Conservation (phyloP, 92 coral and sea anemone species). For the Heliopora coerulea region DNA sequence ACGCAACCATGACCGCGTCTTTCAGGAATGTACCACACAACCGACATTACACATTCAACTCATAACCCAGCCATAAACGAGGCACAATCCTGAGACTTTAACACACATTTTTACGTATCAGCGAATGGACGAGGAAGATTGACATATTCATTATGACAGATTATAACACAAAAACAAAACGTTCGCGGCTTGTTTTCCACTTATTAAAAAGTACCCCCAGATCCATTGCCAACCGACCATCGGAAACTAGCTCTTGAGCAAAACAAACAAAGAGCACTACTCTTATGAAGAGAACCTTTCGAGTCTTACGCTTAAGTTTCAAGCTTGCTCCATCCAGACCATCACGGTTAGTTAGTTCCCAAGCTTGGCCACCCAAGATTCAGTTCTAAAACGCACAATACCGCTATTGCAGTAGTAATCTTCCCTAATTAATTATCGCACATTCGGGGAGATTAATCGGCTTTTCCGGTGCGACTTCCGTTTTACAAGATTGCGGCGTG, state of each 20-base stretch:
- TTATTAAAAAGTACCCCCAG: background rate
- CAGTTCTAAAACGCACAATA: conserved; percentile 9
- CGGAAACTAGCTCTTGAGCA: conserved; percentile 26
- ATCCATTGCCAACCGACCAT: conserved; percentile 14
- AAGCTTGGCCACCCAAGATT: conserved; percentile 31
- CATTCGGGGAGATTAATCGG: conserved; percentile 33
- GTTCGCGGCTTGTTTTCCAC: conserved; percentile 13
- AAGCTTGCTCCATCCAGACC: background rate
- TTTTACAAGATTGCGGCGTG: conserved; percentile 19
- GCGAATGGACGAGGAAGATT: background rate
- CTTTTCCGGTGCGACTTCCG: conserved; percentile 43
- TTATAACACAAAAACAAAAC: conserved; percentile 21
- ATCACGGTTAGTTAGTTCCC: background rate
- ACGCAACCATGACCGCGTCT: no score
- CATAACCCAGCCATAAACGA: background rate
- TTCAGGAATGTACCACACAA: no score
- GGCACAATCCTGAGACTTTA: background rate
- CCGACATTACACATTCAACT: no score
- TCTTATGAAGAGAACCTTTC: no score
- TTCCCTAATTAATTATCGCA: conserved; percentile 42
- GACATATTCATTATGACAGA: background rate
- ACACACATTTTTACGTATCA: background rate
- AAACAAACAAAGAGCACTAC: background rate
- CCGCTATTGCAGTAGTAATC: conserved; percentile 31
- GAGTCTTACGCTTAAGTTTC: no score